These are phyloP conservation scores for Elegia similella DNA, from an alignment of 2,888 invertebrate species.

Conservation along the genomic window DNA sequence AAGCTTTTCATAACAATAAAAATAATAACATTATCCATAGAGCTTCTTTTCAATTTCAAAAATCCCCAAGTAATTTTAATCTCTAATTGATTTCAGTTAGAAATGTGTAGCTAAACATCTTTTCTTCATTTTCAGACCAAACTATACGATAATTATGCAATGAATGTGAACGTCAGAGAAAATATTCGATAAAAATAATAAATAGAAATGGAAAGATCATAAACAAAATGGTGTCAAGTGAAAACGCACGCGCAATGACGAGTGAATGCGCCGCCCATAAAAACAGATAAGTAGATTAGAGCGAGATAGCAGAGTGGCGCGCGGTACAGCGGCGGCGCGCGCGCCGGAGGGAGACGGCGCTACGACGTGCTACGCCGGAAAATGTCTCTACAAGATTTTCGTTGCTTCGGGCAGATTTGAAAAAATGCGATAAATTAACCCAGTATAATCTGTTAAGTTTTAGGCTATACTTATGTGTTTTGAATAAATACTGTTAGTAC, in stretches of 20 bases:
- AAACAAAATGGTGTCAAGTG: slow-evolving; percentile 28
- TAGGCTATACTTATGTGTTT: not conserved
- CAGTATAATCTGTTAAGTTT: not conserved
- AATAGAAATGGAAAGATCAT: slow-evolving; percentile 10
- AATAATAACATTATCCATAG: slow-evolving; percentile 42
- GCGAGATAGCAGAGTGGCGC: slow-evolving; percentile 43
- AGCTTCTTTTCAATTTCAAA: slow-evolving; percentile 3
- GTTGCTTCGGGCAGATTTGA: not conserved
- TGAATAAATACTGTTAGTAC: no score
- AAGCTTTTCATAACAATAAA: slow-evolving; percentile 65
- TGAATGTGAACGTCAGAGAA: not conserved
- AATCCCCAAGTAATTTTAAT: slow-evolving; percentile 27
- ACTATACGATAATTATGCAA: not conserved
- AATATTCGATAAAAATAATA: slow-evolving; percentile 15
- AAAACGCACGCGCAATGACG: slow-evolving; percentile 56
- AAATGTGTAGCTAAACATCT: not conserved
- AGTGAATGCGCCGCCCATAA: slow-evolving; percentile 57
- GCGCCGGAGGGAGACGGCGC: slow-evolving; percentile 42
- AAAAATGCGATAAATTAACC: not conserved
- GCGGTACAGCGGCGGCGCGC: slow-evolving; percentile 23
- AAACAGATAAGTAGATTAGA: slow-evolving; percentile 57
- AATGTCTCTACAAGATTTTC: slow-evolving; percentile 25
- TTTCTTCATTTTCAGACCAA: not conserved
- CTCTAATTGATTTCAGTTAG: not conserved
- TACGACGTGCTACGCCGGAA: slow-evolving; percentile 22